These are phyloP conservation scores for Syngnathus acus DNA, from an alignment of 2,797 vertebrate genomes.

Conservation along the genomic window DNA sequence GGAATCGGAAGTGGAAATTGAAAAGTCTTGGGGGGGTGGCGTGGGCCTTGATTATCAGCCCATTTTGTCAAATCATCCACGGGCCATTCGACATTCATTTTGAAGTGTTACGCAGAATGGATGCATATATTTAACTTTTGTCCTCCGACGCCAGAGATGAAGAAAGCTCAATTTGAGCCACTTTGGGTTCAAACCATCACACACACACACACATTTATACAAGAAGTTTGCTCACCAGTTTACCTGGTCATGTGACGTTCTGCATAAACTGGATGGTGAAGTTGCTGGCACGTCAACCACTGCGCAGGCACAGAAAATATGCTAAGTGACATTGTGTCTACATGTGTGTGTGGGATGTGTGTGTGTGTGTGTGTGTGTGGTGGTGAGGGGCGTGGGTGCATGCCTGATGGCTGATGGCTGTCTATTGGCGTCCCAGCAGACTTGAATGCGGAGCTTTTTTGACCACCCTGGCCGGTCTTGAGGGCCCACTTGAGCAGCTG, in stretches of 20 bases:
- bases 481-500: conserved; percentile 28
- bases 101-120: too few relatives aligned
- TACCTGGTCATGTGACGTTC: too few relatives aligned
- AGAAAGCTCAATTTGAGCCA: too few relatives aligned
- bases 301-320: conserved; percentile 35
- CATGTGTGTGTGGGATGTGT: conserved; percentile 1
- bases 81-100: background rate
- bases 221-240: too few relatives aligned
- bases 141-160: too few relatives aligned
- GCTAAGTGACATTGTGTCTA: conserved; percentile 11
- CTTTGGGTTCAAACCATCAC: too few relatives aligned
- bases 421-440: conserved; percentile 38
- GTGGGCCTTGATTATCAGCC: background rate
- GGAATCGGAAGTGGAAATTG: conserved; percentile 62
- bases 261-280: conserved; percentile 6
- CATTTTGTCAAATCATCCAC: background rate
- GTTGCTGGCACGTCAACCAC: conserved; percentile 32
- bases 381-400: too few relatives aligned
- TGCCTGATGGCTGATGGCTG: conserved; percentile 6
- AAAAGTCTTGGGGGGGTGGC: conserved; percentile 31
- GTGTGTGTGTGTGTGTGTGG: conserved; percentile 6
- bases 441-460: conserved; percentile 5
- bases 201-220: too few relatives aligned
- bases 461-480: conserved; percentile 16
- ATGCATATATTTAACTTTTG: too few relatives aligned